Conservation (phyloP, 2,113 vertebrate genomes). For the Microcebus tavaratra region DNA sequence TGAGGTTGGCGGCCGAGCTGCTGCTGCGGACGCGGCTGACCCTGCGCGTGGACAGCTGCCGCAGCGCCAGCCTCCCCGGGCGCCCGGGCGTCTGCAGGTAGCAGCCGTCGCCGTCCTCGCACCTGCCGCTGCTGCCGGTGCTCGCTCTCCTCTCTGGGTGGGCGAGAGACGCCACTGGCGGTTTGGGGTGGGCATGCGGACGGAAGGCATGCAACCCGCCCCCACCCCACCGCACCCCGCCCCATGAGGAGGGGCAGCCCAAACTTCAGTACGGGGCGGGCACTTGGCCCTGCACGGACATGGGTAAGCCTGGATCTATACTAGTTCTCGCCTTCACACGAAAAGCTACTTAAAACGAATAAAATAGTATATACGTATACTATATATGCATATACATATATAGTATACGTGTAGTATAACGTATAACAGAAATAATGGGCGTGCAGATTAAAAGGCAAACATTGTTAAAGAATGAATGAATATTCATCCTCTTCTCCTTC, state of each 20-base stretch:
- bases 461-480: background rate
- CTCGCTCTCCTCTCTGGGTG: slow-evolving; percentile 89
- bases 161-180: background rate
- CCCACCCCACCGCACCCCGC: too few relatives aligned
- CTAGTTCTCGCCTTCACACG: background rate
- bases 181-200: background rate
- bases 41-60: slow-evolving; percentile 75
- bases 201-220: background rate
- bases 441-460: background rate
- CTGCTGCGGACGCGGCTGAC: slow-evolving; percentile 86
- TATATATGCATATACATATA: too few relatives aligned
- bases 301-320: accelerated
- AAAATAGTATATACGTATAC: background rate
- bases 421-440: background rate
- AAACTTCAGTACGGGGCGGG: background rate
- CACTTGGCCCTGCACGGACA: accelerated
- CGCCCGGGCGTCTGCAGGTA: slow-evolving; percentile 89
- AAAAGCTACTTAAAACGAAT: background rate
- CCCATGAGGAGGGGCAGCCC: background rate
- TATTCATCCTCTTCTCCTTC: background rate
- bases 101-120: slow-evolving; percentile 91
- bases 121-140: slow-evolving; percentile 83
- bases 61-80: slow-evolving; percentile 83
- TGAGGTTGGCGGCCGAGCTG: slow-evolving; percentile 91
- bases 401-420: too few relatives aligned